These are phyloP conservation scores for Morelia viridis DNA, from an alignment of 2,797 vertebrate genomes.

Conservation along the genomic window DNA sequence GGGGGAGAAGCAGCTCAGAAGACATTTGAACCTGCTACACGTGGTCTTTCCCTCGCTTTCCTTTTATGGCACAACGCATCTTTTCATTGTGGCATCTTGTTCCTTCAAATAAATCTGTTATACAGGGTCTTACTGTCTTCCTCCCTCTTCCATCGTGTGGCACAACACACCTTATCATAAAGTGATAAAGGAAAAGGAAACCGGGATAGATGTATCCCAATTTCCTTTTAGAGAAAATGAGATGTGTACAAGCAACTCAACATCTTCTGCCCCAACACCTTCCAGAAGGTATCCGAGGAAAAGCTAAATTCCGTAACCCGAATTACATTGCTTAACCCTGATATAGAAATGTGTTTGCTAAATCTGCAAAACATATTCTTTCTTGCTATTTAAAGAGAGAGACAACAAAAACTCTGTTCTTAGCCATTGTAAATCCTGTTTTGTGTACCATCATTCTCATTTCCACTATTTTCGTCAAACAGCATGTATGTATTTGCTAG, in stretches of 20 bases:
- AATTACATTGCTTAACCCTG: not conserved
- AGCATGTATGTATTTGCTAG: not conserved
- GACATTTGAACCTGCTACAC: not conserved
- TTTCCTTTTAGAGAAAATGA: not conserved
- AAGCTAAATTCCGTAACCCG: not conserved
- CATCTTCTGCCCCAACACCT: not conserved
- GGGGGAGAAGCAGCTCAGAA: not conserved
- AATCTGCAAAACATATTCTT: not conserved
- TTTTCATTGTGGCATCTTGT: not conserved
- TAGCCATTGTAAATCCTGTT: not conserved
- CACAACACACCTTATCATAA: not conserved
- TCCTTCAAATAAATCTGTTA: not conserved
- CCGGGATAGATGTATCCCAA: not conserved
- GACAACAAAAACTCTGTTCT: not conserved
- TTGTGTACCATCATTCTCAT: not conserved
- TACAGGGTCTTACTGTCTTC: not conserved
- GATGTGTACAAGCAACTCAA: not conserved
- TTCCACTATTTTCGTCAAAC: not conserved
- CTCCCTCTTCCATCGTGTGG: not conserved
- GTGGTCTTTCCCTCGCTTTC: not conserved
- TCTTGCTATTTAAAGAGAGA: not conserved
- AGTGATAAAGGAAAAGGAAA: not conserved
- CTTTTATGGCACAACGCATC: not conserved
- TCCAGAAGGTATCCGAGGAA: not conserved
- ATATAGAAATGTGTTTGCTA: not conserved